Conservation (phyloP, 2,888 invertebrate genomes). For the Beris chalybata region DNA sequence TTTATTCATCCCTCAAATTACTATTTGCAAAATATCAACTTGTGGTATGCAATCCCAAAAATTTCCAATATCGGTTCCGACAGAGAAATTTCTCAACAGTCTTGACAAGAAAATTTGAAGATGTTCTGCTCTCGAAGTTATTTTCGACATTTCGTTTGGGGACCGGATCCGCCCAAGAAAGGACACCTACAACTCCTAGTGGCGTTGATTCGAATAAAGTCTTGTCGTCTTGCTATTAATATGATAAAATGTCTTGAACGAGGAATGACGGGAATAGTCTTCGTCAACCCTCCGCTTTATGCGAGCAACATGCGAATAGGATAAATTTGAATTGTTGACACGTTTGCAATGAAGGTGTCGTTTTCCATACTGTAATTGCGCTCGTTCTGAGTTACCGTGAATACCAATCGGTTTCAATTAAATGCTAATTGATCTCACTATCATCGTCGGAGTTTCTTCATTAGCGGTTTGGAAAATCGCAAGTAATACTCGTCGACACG, state of each 20-base stretch:
- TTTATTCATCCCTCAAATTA: neutral
- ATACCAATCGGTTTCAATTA: constrained; percentile 13
- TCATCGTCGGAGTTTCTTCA: neutral
- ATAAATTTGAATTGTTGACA: constrained; percentile 10
- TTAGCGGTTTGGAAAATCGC: no score
- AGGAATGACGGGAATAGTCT: no score
- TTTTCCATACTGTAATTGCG: neutral
- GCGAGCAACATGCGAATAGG: no score
- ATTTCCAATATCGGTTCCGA: constrained; percentile 8
- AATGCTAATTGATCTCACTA: neutral
- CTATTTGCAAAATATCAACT: constrained; percentile 1
- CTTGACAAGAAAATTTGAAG: neutral
- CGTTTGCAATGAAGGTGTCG: constrained; percentile 12
- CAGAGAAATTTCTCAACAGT: no score
- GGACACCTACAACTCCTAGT: no score
- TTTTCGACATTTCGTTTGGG: neutral
- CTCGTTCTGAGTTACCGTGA: neutral
- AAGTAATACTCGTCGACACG: no score
- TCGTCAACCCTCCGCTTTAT: no score
- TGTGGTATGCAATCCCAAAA: neutral
- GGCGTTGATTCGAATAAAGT: no score
- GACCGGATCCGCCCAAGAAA: no score
- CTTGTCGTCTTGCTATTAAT: no score
- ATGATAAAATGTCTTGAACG: no score
- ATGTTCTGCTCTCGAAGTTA: neutral